These are phyloP conservation scores for Drosophila kambysellisi DNA, from an alignment of 2,888 invertebrate species.

Conservation along the genomic window DNA sequence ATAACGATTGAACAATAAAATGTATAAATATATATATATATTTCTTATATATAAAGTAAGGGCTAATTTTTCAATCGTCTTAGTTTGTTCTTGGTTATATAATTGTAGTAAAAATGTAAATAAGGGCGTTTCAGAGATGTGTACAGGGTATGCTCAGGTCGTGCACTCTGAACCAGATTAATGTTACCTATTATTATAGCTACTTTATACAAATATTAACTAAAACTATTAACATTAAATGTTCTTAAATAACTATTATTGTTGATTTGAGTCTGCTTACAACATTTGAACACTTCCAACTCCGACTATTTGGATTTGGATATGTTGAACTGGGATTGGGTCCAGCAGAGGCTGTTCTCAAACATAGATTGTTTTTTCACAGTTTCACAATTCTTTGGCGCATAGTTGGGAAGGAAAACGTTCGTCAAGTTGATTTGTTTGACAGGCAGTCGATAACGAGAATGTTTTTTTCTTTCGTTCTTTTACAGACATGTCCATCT, in stretches of 20 bases:
- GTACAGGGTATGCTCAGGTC: not conserved
- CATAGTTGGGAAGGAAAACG: conserved; percentile 1
- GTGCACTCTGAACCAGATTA: not conserved
- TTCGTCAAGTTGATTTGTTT: not conserved
- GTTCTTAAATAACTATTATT: not conserved
- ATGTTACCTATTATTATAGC: not conserved
- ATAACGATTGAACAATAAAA: too few species aligned
- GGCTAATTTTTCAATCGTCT: not conserved
- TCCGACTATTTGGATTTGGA: not conserved
- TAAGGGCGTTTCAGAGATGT: not conserved
- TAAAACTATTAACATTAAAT: not conserved
- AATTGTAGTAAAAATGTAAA: not conserved
- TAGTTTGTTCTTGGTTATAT: not conserved
- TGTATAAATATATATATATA: not conserved
- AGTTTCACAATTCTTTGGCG: not conserved
- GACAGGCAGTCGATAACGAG: conserved; percentile 17
- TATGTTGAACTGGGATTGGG: not conserved
- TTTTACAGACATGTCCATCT: conserved; percentile 86
- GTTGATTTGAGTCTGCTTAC: not conserved
- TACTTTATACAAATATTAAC: not conserved
- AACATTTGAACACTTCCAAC: not conserved
- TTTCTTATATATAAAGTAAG: not conserved
- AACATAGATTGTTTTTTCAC: not conserved
- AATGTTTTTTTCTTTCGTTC: not conserved
- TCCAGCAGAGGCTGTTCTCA: not conserved